These are phyloP conservation scores for Spisula solida DNA, from an alignment of 2,888 invertebrate species.

Conservation along the genomic window DNA sequence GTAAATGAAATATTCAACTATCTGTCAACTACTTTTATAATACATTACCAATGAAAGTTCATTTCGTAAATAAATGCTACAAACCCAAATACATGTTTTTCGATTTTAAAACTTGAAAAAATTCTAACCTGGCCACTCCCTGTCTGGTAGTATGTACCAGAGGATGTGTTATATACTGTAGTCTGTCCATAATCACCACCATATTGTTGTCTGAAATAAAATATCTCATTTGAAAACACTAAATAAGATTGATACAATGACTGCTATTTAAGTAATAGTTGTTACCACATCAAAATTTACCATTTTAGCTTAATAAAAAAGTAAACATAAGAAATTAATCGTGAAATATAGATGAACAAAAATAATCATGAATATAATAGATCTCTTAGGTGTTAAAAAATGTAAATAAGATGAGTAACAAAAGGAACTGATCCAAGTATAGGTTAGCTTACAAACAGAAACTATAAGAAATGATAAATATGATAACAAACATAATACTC, in stretches of 20 bases:
- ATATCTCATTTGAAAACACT: background rate
- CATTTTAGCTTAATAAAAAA: background rate
- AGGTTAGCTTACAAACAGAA: background rate
- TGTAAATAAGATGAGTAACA: background rate
- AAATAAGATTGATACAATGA: background rate
- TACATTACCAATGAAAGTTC: too few species aligned
- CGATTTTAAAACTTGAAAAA: too few species aligned
- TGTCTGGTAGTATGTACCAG: slow-evolving; percentile 92
- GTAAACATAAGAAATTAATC: slow-evolving; percentile 2
- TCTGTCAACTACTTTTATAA: too few species aligned
- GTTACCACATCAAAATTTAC: background rate
- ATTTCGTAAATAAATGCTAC: too few species aligned
- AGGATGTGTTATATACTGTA: slow-evolving; percentile 90
- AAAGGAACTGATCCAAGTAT: slow-evolving; percentile 16
- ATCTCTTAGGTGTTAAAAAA: too few species aligned
- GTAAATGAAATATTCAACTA: too few species aligned
- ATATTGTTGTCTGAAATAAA: slow-evolving; percentile 78
- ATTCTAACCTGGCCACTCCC: slow-evolving; percentile 90
- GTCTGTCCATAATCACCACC: slow-evolving; percentile 84
- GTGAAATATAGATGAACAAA: background rate
- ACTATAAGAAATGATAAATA: too few species aligned
- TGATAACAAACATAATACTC: background rate
- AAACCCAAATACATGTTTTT: too few species aligned
- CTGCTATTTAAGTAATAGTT: background rate
- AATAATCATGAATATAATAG: background rate